A percentile compares a stretch with the other conserved stretches of the same genome.
Conservation (phyloP, 2,888 invertebrate species). For the Tuta absoluta region DNA sequence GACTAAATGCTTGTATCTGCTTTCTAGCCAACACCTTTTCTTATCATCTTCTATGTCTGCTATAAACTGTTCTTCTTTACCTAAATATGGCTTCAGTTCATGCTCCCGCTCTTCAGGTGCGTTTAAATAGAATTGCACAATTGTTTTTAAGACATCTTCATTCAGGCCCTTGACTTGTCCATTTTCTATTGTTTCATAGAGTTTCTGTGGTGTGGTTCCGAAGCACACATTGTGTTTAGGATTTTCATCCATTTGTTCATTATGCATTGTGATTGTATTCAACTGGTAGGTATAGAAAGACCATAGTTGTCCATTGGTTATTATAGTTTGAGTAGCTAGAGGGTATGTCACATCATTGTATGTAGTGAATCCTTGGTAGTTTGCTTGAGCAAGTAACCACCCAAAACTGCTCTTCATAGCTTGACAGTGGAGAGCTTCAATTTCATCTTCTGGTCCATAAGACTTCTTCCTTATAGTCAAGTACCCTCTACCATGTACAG, state of each 20-base stretch:
- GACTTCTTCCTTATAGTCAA: constrained; percentile 69
- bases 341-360: constrained; percentile 96
- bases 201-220: constrained; percentile 85
- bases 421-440: constrained; percentile 86
- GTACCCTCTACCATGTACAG: constrained; percentile 86
- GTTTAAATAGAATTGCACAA: constrained; percentile 89
- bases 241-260: constrained; percentile 83
- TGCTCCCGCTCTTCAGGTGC: constrained; percentile 82
- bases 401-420: constrained; percentile 90
- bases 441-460: constrained; percentile 78
- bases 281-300: constrained; percentile 95
- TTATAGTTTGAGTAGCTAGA: constrained; percentile 91
- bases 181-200: constrained; percentile 88
- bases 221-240: constrained; percentile 90
- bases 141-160: constrained; percentile 86
- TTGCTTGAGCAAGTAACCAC: constrained; percentile 90
- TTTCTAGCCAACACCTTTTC: constrained; percentile 86
- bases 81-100: constrained; percentile 88
- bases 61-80: constrained; percentile 75
- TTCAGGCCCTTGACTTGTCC: constrained; percentile 89
- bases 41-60: constrained; percentile 87
- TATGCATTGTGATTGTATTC: constrained; percentile 89
- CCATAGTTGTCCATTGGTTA: constrained; percentile 94
- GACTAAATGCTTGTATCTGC: constrained; percentile 84
- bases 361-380: constrained; percentile 93